Percentiles rank a stretch among this genome's conserved stretches.
These are phyloP conservation scores for Gasterosteus nipponicus DNA, from an alignment of 2,113 vertebrate species.

Conservation along the genomic window DNA sequence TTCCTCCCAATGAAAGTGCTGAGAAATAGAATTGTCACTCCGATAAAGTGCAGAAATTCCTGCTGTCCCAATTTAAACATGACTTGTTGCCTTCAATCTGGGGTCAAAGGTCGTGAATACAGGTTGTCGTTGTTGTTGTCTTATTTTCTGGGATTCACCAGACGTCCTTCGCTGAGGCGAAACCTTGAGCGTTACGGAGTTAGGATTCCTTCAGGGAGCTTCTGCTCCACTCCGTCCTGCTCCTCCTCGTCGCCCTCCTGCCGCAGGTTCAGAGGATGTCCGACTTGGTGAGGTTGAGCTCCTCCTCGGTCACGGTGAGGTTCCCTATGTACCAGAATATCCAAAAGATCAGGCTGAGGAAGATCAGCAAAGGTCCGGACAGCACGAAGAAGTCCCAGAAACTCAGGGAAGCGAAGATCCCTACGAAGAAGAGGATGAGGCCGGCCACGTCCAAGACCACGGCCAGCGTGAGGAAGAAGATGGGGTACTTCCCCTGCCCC, in stretches of 20 bases:
- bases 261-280: slow-evolving; percentile 41
- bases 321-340: slow-evolving; percentile 88
- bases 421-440: slow-evolving; percentile 83
- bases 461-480: slow-evolving; percentile 70
- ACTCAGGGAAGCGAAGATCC: slow-evolving; percentile 79
- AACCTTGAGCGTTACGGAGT: slow-evolving; percentile 4
- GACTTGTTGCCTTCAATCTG: slow-evolving; percentile 1
- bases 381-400: slow-evolving; percentile 92
- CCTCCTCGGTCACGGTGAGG: slow-evolving; percentile 79
- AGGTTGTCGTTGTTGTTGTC: background rate
- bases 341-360: slow-evolving; percentile 89
- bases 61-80: background rate
- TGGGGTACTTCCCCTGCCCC: slow-evolving; percentile 70
- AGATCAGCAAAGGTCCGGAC: slow-evolving; percentile 84
- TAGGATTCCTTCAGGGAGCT: background rate
- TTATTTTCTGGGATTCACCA: slow-evolving; percentile 13
- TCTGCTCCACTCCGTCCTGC: background rate
- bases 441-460: slow-evolving; percentile 81
- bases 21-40: slow-evolving; percentile 10
- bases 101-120: slow-evolving; percentile 4
- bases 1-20: slow-evolving; percentile 17
- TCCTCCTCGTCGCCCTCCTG: background rate
- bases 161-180: background rate
- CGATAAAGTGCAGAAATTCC: slow-evolving; percentile 5
- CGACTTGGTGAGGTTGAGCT: slow-evolving; percentile 63